Evolutionary conservation across 2,888 invertebrate genomes (phyloP).

Genomic region (Pasiphila rectangulata): DNA sequence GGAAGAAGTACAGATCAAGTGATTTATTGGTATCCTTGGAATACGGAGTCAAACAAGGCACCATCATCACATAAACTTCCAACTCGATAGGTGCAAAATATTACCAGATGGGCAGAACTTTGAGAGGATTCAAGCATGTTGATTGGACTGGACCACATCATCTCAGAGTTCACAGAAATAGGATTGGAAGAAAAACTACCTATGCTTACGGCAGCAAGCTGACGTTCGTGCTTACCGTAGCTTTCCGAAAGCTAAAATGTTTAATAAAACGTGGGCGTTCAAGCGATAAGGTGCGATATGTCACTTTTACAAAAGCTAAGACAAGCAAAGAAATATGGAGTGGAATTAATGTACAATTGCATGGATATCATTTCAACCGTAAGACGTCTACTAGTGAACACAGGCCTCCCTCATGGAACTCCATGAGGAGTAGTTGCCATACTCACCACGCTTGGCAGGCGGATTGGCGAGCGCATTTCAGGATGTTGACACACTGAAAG

Average conservation of each 20-base stretch:
- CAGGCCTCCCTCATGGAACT: too few species aligned
- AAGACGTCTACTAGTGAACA: too few species aligned
- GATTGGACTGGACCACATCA: not conserved
- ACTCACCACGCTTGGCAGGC: too few species aligned
- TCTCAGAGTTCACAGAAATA: not conserved
- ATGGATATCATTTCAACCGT: too few species aligned
- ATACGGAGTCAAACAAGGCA: too few species aligned
- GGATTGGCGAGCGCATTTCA: too few species aligned
- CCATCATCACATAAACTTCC: not conserved
- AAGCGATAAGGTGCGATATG: too few species aligned
- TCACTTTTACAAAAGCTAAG: too few species aligned
- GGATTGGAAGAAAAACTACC: not conserved
- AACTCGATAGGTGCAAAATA: not conserved
- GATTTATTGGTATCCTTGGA: not conserved
- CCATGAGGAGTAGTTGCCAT: too few species aligned
- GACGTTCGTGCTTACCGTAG: not conserved
- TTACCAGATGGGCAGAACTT: not conserved
- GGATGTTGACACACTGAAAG: too few species aligned
- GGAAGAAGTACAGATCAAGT: not conserved
- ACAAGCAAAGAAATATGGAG: too few species aligned
- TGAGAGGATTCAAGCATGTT: not conserved
- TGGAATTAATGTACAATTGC: too few species aligned
- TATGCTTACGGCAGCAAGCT: slow-evolving; percentile 8
- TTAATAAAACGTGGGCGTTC: not conserved
- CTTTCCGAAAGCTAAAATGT: not conserved